Percentiles rank a stretch among this genome's conserved stretches.
Evolutionary conservation across 1,140 invertebrate species (phyloP).

Genomic region (Hypothenemus hampei): DNA sequence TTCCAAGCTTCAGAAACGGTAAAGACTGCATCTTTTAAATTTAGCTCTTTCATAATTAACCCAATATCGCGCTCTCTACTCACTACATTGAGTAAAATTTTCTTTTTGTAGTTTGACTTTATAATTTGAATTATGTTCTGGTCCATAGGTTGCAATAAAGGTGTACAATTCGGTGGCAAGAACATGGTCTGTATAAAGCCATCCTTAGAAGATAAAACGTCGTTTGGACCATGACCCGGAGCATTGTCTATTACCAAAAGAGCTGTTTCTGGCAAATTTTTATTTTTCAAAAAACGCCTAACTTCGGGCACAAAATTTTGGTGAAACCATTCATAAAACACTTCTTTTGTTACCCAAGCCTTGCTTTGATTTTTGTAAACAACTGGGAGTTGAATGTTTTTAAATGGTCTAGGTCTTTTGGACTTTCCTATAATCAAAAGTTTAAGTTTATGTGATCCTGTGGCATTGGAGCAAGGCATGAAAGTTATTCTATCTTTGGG

Average conservation of each 20-base stretch:
- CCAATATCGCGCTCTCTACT: neutral
- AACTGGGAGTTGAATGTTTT: slow-evolving; percentile 39
- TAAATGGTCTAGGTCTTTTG: slow-evolving; percentile 32
- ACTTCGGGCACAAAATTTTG: slow-evolving; percentile 18
- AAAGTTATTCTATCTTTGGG: slow-evolving; percentile 40
- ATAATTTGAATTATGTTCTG: slow-evolving; percentile 38
- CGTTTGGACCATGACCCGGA: slow-evolving; percentile 22
- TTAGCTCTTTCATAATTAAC: slow-evolving; percentile 1
- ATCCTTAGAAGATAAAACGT: slow-evolving; percentile 37
- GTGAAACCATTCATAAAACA: slow-evolving; percentile 17
- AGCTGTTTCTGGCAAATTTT: slow-evolving; percentile 17
- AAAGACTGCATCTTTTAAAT: slow-evolving; percentile 7
- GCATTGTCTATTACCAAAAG: slow-evolving; percentile 40
- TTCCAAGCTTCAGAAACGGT: neutral
- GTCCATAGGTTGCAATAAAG: slow-evolving; percentile 47
- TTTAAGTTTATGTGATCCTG: slow-evolving; percentile 41
- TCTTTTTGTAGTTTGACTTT: slow-evolving; percentile 34
- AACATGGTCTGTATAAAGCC: slow-evolving; percentile 31
- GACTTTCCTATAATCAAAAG: slow-evolving; percentile 23
- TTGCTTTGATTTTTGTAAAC: slow-evolving; percentile 36
- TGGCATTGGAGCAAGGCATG: slow-evolving; percentile 41
- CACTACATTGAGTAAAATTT: slow-evolving; percentile 10
- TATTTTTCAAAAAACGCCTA: slow-evolving; percentile 30
- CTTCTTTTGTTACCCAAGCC: slow-evolving; percentile 24
- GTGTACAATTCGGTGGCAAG: slow-evolving; percentile 48